Percentiles rank a stretch among this genome's conserved stretches.
Evolutionary conservation across 2,113 vertebrate species (phyloP).

Genomic region (Albula glossodonta): DNA sequence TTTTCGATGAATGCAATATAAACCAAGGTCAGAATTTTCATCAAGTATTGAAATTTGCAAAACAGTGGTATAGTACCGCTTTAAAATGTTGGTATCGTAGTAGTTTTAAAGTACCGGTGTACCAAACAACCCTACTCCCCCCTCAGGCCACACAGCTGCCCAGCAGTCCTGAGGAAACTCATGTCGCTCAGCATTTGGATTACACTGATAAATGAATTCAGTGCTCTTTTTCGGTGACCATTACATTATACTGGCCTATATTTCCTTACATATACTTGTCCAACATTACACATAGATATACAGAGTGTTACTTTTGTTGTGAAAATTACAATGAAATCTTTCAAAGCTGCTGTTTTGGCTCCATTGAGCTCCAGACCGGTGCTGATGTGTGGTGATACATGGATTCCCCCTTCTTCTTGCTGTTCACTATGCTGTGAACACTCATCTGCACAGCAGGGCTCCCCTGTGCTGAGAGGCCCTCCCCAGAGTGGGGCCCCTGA

Average conservation of each 20-base stretch:
- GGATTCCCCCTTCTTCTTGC: conserved; percentile 45
- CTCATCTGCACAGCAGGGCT: conserved; percentile 64
- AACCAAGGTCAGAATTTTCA: no score
- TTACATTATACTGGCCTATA: not conserved
- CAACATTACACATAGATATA: not conserved
- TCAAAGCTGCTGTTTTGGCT: conserved; percentile 39
- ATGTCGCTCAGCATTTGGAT: not conserved
- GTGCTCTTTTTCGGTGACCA: not conserved
- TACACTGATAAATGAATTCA: not conserved
- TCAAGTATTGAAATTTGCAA: no score
- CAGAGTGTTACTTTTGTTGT: not conserved
- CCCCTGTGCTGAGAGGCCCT: conserved; percentile 54
- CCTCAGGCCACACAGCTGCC: no score
- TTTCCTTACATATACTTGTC: not conserved
- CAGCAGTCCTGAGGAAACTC: no score
- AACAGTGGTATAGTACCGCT: no score
- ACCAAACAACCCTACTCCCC: no score
- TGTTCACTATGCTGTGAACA: conserved; percentile 51
- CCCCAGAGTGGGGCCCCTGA: conserved; percentile 61
- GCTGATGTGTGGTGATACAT: conserved; percentile 44
- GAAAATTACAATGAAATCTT: not conserved
- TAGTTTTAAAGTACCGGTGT: no score
- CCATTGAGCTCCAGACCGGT: conserved; percentile 52
- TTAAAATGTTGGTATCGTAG: no score
- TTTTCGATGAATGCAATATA: no score